Evolutionary conservation across 2,113 vertebrate species (phyloP), one percentile per base, ranked within the genome.

Genomic region (Corydoras sp.): DNA sequence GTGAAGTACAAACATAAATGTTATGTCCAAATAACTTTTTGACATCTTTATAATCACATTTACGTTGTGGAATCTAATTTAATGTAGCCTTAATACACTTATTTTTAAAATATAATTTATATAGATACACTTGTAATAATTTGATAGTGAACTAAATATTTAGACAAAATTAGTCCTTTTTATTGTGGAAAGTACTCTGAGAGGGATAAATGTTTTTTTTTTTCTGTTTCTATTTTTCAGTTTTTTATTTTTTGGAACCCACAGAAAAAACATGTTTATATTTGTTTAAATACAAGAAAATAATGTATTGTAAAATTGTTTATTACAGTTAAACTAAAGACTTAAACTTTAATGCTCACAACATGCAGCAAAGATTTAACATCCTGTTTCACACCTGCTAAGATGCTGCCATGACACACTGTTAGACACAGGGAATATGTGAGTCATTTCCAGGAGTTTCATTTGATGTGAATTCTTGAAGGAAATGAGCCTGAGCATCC

Each of bases 361-460:
- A 74, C 74, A 82, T 58, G 61, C 63, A 60, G 48, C 66, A 75
- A 83, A 67, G 65, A 71, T 71, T 82, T 80, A 78, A 81, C 81
- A 89, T 90, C 89, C 90, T 89, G 87, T 90, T 91, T 89, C 88
- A 84, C 85, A 88, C 80, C 87, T 88, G 87, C 88, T 85, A 86
- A 84, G 83, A 85, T 76, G 80, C 76, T 79, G 78, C 85, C 83
- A 85, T 78, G 81, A 73, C 78, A 69, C 80, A 82, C 77, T 80
- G 76, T 83, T 80, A 79, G 62, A 77, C 80, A 80, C 81, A 65
- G 71, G 86, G 85, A 72, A 68, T 68, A 32, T 72, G 76, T 89
- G 87, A 90, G 77, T 90, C 86, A 90, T 83, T 89, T 91, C 90
- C 87, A 74, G 74, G 77, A 58, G 80, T 81, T 82, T 86, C 83